Base-by-base conservation (phyloP, 2,888 invertebrate genomes). In the Drosophila neutralis region DNA sequence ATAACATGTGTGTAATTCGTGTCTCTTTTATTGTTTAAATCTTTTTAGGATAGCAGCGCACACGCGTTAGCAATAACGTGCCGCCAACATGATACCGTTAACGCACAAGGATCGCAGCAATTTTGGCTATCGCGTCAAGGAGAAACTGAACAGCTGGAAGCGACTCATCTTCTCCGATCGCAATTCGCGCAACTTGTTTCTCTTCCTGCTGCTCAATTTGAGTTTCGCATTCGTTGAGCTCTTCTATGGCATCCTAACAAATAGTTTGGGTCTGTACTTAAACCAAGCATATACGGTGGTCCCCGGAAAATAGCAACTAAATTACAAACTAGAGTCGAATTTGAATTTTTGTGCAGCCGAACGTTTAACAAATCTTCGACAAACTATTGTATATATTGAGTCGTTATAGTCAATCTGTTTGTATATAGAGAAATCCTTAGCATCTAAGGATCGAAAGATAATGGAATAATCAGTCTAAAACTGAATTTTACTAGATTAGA, bases 141-240 rank as follows among this genome's bases (percentile, higher is more conserved):
- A 97, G 91, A 96, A 96, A 92, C 89, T 97, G 18, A 94, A 95
- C 89, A 95, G 95, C 89, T 97, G 96, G 96, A 94, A 96, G 80
- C 94, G 98, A 87, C 94, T 98, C 71, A 98, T 98, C 90, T 97
- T 98, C 93, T 96, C 98, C 0, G 99, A 99, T 93, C 95, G 96
- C 92, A 98, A 97, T 93, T 98, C 98, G 2, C 95, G 98, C 91
- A 98, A 98, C 94, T 94, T 99, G 81, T 98, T 99, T 92, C 94
- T 98, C 38, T 99, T 99, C 92, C 94, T 99, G 18, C 86, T 98
- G 78, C 94, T 99, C 45, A 99, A 99, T 93, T 95, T 99, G 78
- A 98, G 98, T 40, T 99, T 99, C 94, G 99, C 99, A 31, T 98
- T 99, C 93, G 98, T 99, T 53, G 99, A 99, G 93, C 94, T 99